A percentile compares a stretch with the other conserved stretches of the same genome.
Conservation (phyloP, 2,113 vertebrate genomes). For the Cromileptes altivelis region DNA sequence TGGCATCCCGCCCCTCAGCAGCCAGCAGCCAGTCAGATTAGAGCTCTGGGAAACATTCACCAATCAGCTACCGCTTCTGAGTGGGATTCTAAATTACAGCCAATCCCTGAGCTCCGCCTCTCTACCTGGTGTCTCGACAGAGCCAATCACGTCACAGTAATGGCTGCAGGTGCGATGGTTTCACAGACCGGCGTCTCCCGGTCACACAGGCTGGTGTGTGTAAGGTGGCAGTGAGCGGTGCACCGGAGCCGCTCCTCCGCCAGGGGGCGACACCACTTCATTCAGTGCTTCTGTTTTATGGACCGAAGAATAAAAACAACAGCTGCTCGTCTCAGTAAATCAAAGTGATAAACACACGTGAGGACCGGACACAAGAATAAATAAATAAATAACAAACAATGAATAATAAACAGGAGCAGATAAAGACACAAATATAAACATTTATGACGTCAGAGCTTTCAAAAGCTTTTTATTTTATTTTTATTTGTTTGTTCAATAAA, state of each 20-base stretch:
- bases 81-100: background rate
- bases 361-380: too few species aligned
- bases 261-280: conserved; percentile 49
- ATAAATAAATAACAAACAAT: too few species aligned
- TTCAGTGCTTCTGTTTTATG: too few species aligned
- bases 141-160: conserved; percentile 25
- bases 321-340: too few species aligned
- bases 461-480: too few species aligned
- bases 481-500: too few species aligned
- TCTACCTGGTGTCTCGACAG: background rate
- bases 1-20: conserved; percentile 26
- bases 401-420: too few species aligned
- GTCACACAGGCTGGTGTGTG: background rate
- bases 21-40: conserved; percentile 45
- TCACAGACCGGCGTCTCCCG: background rate
- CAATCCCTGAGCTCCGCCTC: conserved; percentile 1
- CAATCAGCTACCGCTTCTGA: conserved; percentile 26
- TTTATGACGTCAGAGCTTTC: too few species aligned
- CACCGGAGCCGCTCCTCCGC: conserved; percentile 9
- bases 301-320: too few species aligned
- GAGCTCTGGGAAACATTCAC: rapidly evolving
- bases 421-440: too few species aligned
- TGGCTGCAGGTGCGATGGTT: conserved; percentile 35
- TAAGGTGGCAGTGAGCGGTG: background rate
- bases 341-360: too few species aligned